A percentile compares a stretch with the other conserved stretches of the same genome.
phyloP scores from a whole-genome alignment of 2,888 invertebrate genomes.

The Perithous albicinctus region DNA sequence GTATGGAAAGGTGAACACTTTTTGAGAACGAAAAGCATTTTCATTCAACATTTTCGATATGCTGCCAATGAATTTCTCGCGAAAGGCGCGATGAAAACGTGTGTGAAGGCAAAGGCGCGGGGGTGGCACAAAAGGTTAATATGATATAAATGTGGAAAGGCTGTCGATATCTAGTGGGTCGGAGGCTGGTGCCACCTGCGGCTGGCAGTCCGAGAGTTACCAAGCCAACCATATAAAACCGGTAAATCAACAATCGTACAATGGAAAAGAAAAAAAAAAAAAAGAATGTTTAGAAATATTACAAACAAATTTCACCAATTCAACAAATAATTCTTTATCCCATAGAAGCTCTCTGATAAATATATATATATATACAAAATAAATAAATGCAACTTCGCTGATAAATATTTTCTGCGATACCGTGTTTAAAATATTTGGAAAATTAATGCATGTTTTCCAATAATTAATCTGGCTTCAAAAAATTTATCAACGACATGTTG shows the following conservation, averaged over 20 bases:
- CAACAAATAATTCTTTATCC: not conserved
- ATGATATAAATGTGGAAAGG: conserved; percentile 47
- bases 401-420: no score
- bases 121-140: conserved; percentile 45
- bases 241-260: not conserved
- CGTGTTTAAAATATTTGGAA: no score
- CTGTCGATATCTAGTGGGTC: conserved; percentile 48
- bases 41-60: conserved; percentile 16
- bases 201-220: conserved; percentile 12
- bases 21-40: not conserved
- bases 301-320: not conserved
- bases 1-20: no score
- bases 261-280: not conserved
- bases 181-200: conserved; percentile 22
- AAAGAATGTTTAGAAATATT: not conserved
- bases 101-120: not conserved
- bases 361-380: no score
- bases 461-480: no score
- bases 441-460: no score
- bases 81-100: not conserved
- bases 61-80: conserved; percentile 38
- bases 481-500: no score
- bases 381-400: no score
- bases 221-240: conserved; percentile 1
- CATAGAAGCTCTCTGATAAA: no score